A percentile compares a stretch with the other conserved stretches of the same genome.
Conservation (phyloP, 2,113 vertebrate genomes). For the Salvelinus namaycush region DNA sequence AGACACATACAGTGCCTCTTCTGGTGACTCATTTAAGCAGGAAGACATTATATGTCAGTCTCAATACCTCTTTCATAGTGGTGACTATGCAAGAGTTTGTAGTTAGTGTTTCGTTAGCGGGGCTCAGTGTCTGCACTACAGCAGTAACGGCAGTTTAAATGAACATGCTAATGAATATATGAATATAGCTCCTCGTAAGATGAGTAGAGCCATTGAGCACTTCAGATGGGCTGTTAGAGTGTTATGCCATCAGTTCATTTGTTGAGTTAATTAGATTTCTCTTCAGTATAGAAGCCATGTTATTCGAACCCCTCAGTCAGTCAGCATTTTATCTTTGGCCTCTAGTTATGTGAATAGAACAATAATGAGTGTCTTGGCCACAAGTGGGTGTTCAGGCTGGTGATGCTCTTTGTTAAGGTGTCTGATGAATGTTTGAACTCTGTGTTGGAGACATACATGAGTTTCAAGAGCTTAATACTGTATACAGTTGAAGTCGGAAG, state of each 20-base stretch:
- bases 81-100: not conserved
- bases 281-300: constrained; percentile 21
- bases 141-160: not conserved
- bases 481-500: no score
- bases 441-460: not conserved
- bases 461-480: not conserved
- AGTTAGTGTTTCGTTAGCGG: not conserved
- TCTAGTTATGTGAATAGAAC: constrained; percentile 19
- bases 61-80: not conserved
- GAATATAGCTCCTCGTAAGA: constrained; percentile 5
- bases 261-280: constrained; percentile 25
- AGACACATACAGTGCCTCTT: no score
- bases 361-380: constrained; percentile 13
- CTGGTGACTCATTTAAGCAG: no score
- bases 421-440: not conserved
- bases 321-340: constrained; percentile 13
- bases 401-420: constrained; percentile 14
- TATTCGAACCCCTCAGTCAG: constrained; percentile 17
- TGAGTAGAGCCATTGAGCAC: not conserved
- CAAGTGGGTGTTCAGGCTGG: constrained; percentile 4
- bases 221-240: constrained; percentile 1
- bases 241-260: constrained; percentile 19
- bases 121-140: not conserved
- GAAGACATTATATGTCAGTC: not conserved
- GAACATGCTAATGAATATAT: constrained; percentile 10